These are phyloP conservation scores for Apis dorsata DNA, from an alignment of 1,140 invertebrate species.

Conservation along the genomic window DNA sequence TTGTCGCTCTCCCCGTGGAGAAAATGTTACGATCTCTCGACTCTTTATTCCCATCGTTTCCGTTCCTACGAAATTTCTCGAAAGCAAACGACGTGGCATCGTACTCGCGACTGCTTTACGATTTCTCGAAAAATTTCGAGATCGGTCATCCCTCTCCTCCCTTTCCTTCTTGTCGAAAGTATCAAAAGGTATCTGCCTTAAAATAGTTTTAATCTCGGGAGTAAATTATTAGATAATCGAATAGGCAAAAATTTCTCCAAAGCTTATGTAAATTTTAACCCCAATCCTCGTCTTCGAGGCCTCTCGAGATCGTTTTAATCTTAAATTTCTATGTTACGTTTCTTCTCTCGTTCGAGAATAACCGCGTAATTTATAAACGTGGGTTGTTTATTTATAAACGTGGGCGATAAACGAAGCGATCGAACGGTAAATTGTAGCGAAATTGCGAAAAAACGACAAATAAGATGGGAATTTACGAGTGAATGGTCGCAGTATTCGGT, in stretches of 20 bases:
- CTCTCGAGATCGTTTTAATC: too few species aligned
- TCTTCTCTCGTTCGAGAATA: too few species aligned
- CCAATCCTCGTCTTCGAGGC: too few species aligned
- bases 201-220: too few species aligned
- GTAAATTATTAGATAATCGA: too few species aligned
- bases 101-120: conserved; percentile 4
- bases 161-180: not conserved
- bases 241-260: too few species aligned
- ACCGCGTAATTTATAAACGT: not conserved
- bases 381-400: conserved; percentile 28
- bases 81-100: not conserved
- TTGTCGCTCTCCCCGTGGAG: not conserved
- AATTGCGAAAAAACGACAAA: not conserved
- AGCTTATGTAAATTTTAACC: too few species aligned
- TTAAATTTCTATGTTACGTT: not conserved
- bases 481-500: not conserved
- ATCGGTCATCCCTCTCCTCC: not conserved
- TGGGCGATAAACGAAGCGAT: not conserved
- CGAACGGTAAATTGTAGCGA: not conserved
- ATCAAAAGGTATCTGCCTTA: too few species aligned
- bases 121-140: conserved; percentile 1
- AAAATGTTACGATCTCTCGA: not conserved
- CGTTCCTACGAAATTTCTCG: conserved; percentile 8
- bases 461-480: not conserved
- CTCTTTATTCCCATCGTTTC: not conserved